Conservation (phyloP, 2,888 invertebrate genomes). For the Phaedon cochleariae region DNA sequence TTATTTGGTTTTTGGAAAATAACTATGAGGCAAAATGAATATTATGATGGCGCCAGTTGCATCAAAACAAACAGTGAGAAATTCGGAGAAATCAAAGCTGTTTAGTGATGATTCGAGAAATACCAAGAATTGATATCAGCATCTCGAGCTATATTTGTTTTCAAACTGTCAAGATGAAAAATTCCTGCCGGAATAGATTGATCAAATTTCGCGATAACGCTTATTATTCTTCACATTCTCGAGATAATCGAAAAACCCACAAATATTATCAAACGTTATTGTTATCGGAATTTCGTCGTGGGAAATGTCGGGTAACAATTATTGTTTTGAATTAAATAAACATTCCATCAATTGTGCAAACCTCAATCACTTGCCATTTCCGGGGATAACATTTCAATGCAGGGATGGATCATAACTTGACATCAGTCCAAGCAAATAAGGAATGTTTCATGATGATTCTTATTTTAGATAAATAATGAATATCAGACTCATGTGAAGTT, state of each 20-base stretch:
- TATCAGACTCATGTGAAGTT: too few species aligned
- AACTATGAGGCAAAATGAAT: too few species aligned
- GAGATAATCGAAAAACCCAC: not conserved
- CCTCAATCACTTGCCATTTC: too few species aligned
- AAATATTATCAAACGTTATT: not conserved
- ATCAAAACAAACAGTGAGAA: not conserved
- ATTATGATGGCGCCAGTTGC: too few species aligned
- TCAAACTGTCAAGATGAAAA: not conserved
- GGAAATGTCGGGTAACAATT: not conserved
- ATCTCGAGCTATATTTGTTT: not conserved
- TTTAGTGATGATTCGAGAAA: not conserved
- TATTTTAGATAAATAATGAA: too few species aligned
- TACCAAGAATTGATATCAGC: not conserved
- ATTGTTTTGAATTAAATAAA: too few species aligned
- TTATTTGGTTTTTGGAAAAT: too few species aligned
- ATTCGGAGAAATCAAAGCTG: not conserved
- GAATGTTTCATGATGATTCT: too few species aligned
- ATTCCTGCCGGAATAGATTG: not conserved
- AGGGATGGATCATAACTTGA: too few species aligned
- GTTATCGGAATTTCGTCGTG: not conserved
- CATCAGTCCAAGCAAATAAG: too few species aligned
- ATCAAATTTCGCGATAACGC: not conserved
- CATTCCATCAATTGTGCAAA: too few species aligned
- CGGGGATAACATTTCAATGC: too few species aligned
- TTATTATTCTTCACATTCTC: not conserved